These are phyloP conservation scores for Melanocharis versteri DNA, from an alignment of 2,113 vertebrate species.

Conservation along the genomic window DNA sequence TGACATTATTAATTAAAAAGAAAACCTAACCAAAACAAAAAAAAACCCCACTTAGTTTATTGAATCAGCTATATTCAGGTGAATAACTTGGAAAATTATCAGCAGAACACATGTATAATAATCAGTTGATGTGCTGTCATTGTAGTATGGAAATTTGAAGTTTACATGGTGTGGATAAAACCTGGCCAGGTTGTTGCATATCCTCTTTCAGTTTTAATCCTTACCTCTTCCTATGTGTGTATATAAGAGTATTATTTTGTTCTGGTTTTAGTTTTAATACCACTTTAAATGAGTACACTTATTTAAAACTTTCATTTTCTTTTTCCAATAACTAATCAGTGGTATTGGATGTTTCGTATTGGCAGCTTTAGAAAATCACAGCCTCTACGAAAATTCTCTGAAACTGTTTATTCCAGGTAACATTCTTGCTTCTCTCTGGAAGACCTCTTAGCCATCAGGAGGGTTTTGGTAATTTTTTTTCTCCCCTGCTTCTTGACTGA, in stretches of 20 bases:
- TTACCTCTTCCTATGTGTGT: neutral
- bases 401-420: neutral
- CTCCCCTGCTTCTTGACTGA: fast-evolving
- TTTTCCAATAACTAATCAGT: neutral
- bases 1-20: neutral
- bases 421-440: neutral
- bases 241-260: neutral
- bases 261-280: neutral
- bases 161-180: neutral
- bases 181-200: neutral
- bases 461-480: neutral
- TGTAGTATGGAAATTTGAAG: neutral
- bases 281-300: neutral
- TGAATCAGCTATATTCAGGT: neutral
- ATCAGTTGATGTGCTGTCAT: neutral
- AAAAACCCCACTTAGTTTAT: neutral
- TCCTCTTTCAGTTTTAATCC: neutral
- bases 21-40: neutral
- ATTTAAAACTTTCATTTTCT: neutral
- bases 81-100: neutral
- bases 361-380: neutral
- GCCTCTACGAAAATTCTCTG: neutral
- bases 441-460: neutral
- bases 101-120: neutral
- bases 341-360: neutral